phyloP scores from a whole-genome alignment of 2,113 vertebrate genomes.

The Pagrus major region DNA sequence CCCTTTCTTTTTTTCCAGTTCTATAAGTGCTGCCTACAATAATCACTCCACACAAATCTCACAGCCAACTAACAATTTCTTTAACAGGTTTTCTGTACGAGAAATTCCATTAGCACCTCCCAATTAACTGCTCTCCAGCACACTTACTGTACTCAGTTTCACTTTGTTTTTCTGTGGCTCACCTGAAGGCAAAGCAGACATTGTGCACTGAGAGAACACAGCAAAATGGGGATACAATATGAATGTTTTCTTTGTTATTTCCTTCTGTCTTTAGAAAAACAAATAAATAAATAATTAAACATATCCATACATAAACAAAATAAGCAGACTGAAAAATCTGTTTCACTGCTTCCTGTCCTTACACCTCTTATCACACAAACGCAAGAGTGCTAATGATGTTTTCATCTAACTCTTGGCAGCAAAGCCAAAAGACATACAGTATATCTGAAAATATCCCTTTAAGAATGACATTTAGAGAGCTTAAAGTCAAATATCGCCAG shows the following conservation, averaged over 20 bases:
- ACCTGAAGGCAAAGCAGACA: slow-evolving; percentile 20
- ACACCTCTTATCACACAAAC: no score
- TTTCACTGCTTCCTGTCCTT: background rate
- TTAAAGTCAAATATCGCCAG: background rate
- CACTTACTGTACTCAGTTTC: slow-evolving; percentile 1
- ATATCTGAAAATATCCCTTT: background rate
- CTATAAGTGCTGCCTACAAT: background rate
- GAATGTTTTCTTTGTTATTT: background rate
- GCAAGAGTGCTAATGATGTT: background rate
- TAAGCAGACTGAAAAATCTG: background rate
- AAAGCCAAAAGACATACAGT: background rate
- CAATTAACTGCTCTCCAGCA: slow-evolving; percentile 19
- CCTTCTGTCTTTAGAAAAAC: background rate
- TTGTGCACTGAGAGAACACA: background rate
- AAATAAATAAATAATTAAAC: background rate
- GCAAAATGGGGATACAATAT: background rate
- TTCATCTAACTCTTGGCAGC: background rate
- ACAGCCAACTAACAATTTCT: background rate
- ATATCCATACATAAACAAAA: background rate
- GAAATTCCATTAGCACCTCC: slow-evolving; percentile 26
- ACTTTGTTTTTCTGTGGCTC: background rate
- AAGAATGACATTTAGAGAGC: background rate
- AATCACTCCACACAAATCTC: slow-evolving; percentile 14
- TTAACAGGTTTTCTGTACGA: background rate
- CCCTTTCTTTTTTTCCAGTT: background rate